These are phyloP conservation scores for Phengaris arion DNA, from an alignment of 2,888 invertebrate species.

Conservation along the genomic window DNA sequence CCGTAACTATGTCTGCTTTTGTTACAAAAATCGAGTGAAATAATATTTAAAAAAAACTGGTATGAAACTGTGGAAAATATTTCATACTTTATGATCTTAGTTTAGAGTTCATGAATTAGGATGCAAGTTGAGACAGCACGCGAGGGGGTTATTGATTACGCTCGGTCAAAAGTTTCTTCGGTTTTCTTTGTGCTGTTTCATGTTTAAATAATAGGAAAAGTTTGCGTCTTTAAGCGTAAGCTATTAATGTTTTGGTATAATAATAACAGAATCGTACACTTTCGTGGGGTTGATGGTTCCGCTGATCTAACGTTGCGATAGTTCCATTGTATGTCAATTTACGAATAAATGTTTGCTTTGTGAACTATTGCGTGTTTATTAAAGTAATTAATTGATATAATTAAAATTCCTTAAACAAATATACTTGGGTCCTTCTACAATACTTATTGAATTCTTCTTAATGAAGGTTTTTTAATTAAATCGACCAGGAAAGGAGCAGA, in stretches of 20 bases:
- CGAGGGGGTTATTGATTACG: slow-evolving; percentile 38
- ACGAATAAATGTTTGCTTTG: not conserved
- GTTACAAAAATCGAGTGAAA: slow-evolving; percentile 37
- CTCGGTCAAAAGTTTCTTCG: slow-evolving; percentile 33
- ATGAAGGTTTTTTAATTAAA: too few species aligned
- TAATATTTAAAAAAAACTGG: slow-evolving; percentile 31
- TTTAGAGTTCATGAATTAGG: slow-evolving; percentile 38
- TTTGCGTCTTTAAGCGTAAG: slow-evolving; percentile 15
- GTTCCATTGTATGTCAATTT: not conserved
- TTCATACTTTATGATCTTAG: slow-evolving; percentile 38
- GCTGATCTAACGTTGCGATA: not conserved
- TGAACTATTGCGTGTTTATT: not conserved
- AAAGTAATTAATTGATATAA: not conserved
- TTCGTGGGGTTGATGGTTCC: not conserved
- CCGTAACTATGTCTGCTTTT: slow-evolving; percentile 45
- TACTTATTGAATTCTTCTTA: too few species aligned
- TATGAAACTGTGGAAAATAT: slow-evolving; percentile 36
- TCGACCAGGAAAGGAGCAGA: too few species aligned
- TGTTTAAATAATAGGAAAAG: slow-evolving; percentile 33
- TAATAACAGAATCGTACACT: not conserved
- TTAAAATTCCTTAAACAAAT: not conserved
- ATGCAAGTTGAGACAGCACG: slow-evolving; percentile 38
- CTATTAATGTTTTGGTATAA: slow-evolving; percentile 16
- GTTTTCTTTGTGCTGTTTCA: slow-evolving; percentile 31
- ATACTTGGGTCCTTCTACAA: too few species aligned